These are phyloP conservation scores for Miichthys miiuy DNA, from an alignment of 2,797 vertebrate species.

Conservation along the genomic window DNA sequence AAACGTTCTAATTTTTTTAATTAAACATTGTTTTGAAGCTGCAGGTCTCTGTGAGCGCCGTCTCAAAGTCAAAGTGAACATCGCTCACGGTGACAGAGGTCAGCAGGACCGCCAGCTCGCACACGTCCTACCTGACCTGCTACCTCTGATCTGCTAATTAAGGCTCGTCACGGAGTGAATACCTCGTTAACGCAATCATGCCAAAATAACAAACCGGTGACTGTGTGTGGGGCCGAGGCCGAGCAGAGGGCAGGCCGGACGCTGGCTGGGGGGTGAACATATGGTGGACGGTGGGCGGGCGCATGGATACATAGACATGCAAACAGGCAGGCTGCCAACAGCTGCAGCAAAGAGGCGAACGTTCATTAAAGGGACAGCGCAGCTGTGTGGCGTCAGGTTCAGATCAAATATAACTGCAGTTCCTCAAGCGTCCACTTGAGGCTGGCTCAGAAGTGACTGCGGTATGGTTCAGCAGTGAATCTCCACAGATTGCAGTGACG, in stretches of 20 bases:
- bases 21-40: too few species aligned
- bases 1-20: background rate
- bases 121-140: conserved; percentile 17
- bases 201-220: conserved; percentile 9
- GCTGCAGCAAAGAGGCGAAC: too few species aligned
- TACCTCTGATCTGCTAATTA: conserved; percentile 43
- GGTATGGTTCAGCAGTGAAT: too few species aligned
- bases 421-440: too few species aligned
- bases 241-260: conserved; percentile 16
- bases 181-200: conserved; percentile 48
- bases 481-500: too few species aligned
- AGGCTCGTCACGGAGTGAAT: conserved; percentile 9
- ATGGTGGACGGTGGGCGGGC: too few species aligned
- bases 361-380: background rate
- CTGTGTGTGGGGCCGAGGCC: conserved; percentile 19
- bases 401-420: too few species aligned
- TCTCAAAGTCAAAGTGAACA: conserved; percentile 25
- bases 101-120: conserved; percentile 11
- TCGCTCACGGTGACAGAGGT: conserved; percentile 32
- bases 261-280: too few species aligned
- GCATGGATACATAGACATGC: background rate
- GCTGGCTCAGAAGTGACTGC: too few species aligned
- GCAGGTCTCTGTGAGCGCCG: background rate
- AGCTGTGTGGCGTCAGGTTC: too few species aligned
- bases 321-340: conserved; percentile 38